Base-by-base conservation (phyloP, 2,113 vertebrate genomes). In the Sorex araneus region DNA sequence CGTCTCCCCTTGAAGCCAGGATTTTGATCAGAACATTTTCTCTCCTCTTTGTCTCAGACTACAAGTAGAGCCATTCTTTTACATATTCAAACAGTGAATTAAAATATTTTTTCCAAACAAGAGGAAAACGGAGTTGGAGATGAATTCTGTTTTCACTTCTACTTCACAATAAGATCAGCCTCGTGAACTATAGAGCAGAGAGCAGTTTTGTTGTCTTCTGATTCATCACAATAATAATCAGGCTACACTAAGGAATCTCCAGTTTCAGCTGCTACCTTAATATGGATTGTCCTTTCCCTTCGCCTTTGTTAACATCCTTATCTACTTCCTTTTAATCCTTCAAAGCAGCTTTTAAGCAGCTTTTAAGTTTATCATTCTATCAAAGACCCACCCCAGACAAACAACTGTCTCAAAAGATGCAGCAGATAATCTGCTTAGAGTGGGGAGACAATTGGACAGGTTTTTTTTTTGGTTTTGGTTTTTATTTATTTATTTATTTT, bases 211-310 rank as follows among this genome's bases (percentile, higher is more conserved):
- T 18, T 25, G 15, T 66, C 47, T 50, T 64, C 23, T 81, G 63
- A 36, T 77, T 87, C 90, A 34, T 30, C 69, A 12, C 23, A 79
- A 18, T 70, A 89, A 47, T 87, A 80, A 60, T 23, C 57, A 60
- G 57, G 15, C 47, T 69, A 54, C 47, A 50, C 2, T 50, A 2
- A 32, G 3, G 50, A 34, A 60, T 80, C 36, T 80, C 23, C 18
- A 32, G 0, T 25, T 77, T 45, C 13, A 84, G 19, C 60, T 73
- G 18, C 71, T 60, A 78, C 15, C 19, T 71, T 34, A 40, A 71
- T 47, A 36, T 12, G 30, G 28, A 86, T 8, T 13, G 13, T n/a
- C 6, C 32, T 75, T 81, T 47, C 23, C 12, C n/a, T 16, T 86
- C 3, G 3, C 23, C 54, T 64, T 1, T 60, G 19, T 34, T 4